A percentile compares a stretch with the other conserved stretches of the same genome.
Evolutionary conservation across 2,113 vertebrate species (phyloP).

Genomic region (Pachypanchax playfairii): DNA sequence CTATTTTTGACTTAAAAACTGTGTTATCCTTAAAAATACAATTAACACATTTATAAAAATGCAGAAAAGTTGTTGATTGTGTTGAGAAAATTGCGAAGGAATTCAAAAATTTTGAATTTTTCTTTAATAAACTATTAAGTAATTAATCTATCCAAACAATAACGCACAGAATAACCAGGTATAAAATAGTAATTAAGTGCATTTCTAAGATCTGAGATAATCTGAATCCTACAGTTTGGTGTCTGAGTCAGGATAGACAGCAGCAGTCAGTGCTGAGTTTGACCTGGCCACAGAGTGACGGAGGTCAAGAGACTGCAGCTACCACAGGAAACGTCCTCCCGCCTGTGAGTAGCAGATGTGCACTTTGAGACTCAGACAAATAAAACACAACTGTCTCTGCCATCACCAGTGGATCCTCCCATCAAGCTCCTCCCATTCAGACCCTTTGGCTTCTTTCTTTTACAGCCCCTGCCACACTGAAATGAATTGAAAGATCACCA

Average conservation of each 20-base stretch:
- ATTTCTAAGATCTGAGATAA: not conserved
- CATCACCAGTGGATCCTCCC: conserved; percentile 43
- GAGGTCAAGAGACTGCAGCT: conserved; percentile 30
- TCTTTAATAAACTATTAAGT: not conserved
- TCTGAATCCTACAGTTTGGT: not conserved
- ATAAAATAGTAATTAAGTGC: not conserved
- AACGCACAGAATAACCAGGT: not conserved
- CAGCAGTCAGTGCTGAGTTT: conserved; percentile 4
- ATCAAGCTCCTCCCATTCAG: conserved; percentile 57
- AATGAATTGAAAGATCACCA: conserved; percentile 76
- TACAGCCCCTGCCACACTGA: conserved; percentile 64
- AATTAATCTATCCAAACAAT: not conserved
- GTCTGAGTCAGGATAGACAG: conserved; percentile 6
- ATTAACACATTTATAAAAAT: no score
- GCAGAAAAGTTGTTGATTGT: no score
- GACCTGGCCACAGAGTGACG: conserved; percentile 29
- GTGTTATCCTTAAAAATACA: no score
- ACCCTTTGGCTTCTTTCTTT: conserved; percentile 65
- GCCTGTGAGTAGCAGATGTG: conserved; percentile 68
- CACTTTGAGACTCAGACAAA: conserved; percentile 68
- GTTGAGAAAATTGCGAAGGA: no score
- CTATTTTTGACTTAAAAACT: no score
- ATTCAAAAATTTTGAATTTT: no score
- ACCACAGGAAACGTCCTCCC: conserved; percentile 40
- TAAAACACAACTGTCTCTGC: conserved; percentile 61